Conservation (phyloP, 2,888 invertebrate species). For the Leptarthrus brevirostris region DNA sequence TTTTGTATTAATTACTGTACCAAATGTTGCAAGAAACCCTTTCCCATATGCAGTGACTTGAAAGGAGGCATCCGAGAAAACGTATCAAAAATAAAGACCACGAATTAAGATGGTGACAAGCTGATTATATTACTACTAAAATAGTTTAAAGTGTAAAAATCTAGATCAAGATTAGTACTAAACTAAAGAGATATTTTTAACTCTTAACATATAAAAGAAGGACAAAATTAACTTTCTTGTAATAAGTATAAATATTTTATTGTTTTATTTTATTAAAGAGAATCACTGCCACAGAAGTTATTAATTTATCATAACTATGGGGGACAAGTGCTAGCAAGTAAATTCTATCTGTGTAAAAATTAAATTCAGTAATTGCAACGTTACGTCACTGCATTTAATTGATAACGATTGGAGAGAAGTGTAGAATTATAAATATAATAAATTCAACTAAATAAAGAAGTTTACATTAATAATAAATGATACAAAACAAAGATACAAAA, state of each 20-base stretch:
- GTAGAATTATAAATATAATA: not conserved
- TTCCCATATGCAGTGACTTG: conserved; percentile 16
- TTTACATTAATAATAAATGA: not conserved
- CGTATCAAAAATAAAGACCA: not conserved
- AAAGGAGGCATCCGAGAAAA: conserved; percentile 5
- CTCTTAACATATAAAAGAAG: conserved; percentile 1
- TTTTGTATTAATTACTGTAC: no score
- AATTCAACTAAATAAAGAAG: not conserved
- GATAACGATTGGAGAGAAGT: not conserved
- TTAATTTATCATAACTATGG: conserved; percentile 13
- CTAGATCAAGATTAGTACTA: conserved; percentile 13
- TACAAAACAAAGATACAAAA: not conserved
- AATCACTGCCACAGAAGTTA: conserved; percentile 43
- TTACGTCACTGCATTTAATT: not conserved
- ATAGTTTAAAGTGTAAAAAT: conserved; percentile 27
- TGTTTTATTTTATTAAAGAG: conserved; percentile 33
- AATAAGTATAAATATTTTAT: conserved; percentile 25
- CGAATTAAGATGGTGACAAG: not conserved
- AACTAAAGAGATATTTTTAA: conserved; percentile 22
- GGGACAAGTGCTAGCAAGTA: not conserved
- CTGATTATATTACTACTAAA: not conserved
- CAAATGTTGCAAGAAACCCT: not conserved
- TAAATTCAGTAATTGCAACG: no score
- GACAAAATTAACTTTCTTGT: conserved; percentile 17
- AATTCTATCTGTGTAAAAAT: conserved; percentile 12